phyloP scores from a whole-genome alignment of 92 coral and sea anemone species.

The Phenganax marumi region DNA sequence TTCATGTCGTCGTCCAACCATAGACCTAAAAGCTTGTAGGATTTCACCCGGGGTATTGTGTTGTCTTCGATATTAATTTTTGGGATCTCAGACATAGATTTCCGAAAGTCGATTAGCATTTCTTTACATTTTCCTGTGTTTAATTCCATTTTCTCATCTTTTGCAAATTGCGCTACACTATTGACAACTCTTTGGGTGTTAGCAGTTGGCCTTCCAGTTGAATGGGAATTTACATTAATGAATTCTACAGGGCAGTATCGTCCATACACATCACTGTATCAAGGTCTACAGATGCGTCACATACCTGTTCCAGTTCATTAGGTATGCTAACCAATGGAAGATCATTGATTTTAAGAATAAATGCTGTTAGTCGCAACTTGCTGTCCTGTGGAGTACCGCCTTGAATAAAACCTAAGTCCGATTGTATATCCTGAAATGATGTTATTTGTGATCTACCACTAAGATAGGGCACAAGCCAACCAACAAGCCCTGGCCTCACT shows the following conservation, averaged over 20 bases:
- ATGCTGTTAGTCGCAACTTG: too few species aligned
- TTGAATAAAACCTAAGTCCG: background rate
- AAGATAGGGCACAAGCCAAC: too few species aligned
- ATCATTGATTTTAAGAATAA: too few species aligned
- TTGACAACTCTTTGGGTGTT: background rate
- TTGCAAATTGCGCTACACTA: background rate
- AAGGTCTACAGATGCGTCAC: background rate
- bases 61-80: background rate
- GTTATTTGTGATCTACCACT: too few species aligned
- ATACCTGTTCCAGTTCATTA: background rate
- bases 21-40: background rate
- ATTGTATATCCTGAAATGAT: background rate
- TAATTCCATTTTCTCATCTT: conserved; percentile 1
- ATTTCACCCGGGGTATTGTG: background rate
- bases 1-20: background rate
- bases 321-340: too few species aligned
- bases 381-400: background rate
- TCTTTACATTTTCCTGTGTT: background rate
- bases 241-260: background rate
- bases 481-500: too few species aligned
- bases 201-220: background rate
- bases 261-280: background rate
- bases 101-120: conserved; percentile 8
- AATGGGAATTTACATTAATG: background rate
- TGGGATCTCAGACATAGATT: background rate